phyloP scores from a whole-genome alignment of 2,113 vertebrate genomes.

The Marmota monax region DNA sequence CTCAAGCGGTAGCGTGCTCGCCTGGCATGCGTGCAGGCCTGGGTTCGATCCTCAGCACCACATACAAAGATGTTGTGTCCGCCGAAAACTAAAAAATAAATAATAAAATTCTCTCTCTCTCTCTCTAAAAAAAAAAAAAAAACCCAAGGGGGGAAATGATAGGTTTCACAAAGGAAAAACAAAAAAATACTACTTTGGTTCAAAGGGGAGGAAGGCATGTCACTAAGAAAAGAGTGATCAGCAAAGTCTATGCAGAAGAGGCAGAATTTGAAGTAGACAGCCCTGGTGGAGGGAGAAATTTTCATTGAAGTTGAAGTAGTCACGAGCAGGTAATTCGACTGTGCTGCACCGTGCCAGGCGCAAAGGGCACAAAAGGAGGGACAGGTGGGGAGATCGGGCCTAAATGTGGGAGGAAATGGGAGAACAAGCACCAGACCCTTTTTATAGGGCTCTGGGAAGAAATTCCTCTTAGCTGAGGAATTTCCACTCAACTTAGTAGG shows the following conservation, averaged over 20 bases:
- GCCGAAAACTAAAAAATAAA: too few species aligned
- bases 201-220: neutral
- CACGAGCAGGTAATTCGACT: neutral
- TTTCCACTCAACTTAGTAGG: neutral
- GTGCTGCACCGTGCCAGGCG: neutral
- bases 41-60: too few species aligned
- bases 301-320: neutral
- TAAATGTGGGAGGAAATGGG: neutral
- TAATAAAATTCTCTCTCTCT: too few species aligned
- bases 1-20: too few species aligned
- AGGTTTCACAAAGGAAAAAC: neutral
- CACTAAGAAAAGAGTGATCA: neutral
- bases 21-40: too few species aligned
- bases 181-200: neutral
- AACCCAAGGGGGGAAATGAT: neutral
- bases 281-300: neutral
- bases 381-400: neutral
- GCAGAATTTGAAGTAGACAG: neutral
- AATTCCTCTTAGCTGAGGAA: neutral
- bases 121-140: too few species aligned
- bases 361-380: neutral
- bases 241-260: neutral
- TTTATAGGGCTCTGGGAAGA: neutral
- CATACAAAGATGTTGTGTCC: too few species aligned
- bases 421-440: neutral